These are phyloP conservation scores for Leptogaster cylindrica DNA, from an alignment of 2,888 invertebrate species.

Conservation along the genomic window DNA sequence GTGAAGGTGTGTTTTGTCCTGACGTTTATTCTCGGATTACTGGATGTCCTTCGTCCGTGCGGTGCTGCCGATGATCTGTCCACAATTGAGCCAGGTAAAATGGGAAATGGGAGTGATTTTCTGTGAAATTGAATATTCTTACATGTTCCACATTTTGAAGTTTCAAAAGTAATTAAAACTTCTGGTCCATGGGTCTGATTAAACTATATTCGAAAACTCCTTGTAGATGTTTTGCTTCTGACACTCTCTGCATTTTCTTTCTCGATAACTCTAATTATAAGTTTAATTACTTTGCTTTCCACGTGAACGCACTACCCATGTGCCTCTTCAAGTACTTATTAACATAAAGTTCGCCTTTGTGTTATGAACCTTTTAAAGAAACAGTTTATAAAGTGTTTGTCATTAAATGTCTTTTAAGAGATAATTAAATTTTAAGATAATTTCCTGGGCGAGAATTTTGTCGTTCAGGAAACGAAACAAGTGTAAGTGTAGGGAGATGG, in stretches of 20 bases:
- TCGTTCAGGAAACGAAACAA: not conserved
- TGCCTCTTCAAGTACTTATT: conserved; percentile 13
- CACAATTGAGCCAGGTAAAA: conserved; percentile 51
- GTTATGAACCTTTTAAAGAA: not conserved
- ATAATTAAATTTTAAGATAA: conserved; percentile 16
- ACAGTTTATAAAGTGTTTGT: conserved; percentile 33
- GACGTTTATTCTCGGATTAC: conserved; percentile 46
- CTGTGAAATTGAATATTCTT: not conserved
- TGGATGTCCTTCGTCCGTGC: conserved; percentile 47
- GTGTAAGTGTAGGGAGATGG: too few relatives aligned
- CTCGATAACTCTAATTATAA: conserved; percentile 36
- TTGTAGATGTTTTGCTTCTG: conserved; percentile 1
- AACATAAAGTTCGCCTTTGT: not conserved
- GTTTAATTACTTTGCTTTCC: conserved; percentile 37
- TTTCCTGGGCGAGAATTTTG: conserved; percentile 11
- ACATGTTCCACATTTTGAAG: not conserved
- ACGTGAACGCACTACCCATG: conserved; percentile 20
- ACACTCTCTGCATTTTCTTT: conserved; percentile 1
- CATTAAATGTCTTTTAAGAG: conserved; percentile 18
- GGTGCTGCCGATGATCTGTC: conserved; percentile 47
- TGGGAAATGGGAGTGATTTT: conserved; percentile 34
- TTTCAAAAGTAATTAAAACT: conserved; percentile 35
- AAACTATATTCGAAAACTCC: too few relatives aligned
- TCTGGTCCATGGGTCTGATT: not conserved
- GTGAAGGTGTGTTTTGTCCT: conserved; percentile 45